Evolutionary conservation across 1,140 invertebrate genomes (phyloP).

Genomic region (Homalodisca vitripennis): DNA sequence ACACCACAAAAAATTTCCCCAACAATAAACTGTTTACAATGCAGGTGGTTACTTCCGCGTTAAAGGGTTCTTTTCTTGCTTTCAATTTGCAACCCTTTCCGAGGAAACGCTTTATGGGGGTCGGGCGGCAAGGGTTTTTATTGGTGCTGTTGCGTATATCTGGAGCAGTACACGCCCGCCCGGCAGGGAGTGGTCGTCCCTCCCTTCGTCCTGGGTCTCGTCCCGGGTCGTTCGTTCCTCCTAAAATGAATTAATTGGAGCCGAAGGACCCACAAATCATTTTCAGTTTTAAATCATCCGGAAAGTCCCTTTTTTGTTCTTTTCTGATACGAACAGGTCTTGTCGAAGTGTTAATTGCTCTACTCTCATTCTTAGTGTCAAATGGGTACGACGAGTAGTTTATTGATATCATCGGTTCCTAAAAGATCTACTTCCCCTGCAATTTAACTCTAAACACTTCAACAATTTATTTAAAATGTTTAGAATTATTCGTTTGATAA

Average conservation of each 20-base stretch:
- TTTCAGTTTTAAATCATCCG: too few species aligned
- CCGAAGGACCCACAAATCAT: neutral
- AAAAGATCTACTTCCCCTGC: too few species aligned
- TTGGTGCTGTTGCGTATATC: slow-evolving; percentile 20
- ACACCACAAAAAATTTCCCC: slow-evolving; percentile 22
- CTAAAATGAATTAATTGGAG: slow-evolving; percentile 20
- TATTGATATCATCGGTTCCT: too few species aligned
- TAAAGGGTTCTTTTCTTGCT: slow-evolving; percentile 17
- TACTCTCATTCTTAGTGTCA: too few species aligned
- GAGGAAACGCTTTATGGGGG: slow-evolving; percentile 18
- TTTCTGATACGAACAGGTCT: too few species aligned
- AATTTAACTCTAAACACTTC: too few species aligned
- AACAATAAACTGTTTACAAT: slow-evolving; percentile 26
- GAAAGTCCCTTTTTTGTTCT: too few species aligned
- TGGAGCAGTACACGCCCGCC: slow-evolving; percentile 8
- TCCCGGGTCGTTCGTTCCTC: neutral
- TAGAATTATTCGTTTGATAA: too few species aligned
- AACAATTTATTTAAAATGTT: too few species aligned
- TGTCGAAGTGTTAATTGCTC: too few species aligned
- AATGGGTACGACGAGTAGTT: too few species aligned
- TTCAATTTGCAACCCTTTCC: slow-evolving; percentile 26
- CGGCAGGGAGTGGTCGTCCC: neutral
- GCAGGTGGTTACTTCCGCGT: slow-evolving; percentile 23
- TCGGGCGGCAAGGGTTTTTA: slow-evolving; percentile 9
- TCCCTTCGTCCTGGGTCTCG: neutral